phyloP scores from a whole-genome alignment of 1,140 invertebrate genomes.

The Listronotus bonariensis region DNA sequence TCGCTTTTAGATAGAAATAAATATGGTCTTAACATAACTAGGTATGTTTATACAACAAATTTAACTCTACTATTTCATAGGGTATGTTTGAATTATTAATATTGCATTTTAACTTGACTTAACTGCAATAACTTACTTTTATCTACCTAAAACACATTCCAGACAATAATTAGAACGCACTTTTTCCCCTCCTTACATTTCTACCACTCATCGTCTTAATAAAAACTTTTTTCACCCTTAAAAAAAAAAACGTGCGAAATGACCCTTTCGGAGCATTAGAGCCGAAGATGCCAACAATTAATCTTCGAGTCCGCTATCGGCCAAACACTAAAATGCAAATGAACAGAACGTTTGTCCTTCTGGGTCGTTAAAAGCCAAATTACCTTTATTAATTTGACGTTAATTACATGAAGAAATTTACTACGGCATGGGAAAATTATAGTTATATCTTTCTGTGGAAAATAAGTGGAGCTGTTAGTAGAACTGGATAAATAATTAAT shows the following conservation, averaged over 20 bases:
- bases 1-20: too few relatives aligned
- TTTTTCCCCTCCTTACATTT: neutral
- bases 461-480: slow-evolving; percentile 1
- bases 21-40: too few relatives aligned
- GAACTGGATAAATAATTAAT: too few relatives aligned
- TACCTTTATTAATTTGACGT: slow-evolving; percentile 33
- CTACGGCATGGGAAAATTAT: slow-evolving; percentile 13
- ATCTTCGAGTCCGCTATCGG: slow-evolving; percentile 11
- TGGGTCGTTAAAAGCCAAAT: slow-evolving; percentile 23
- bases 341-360: slow-evolving; percentile 10
- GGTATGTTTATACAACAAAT: too few relatives aligned
- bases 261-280: slow-evolving; percentile 16
- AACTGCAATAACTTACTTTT: too few relatives aligned
- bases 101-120: too few relatives aligned
- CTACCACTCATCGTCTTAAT: slow-evolving; percentile 22
- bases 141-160: too few relatives aligned
- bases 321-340: slow-evolving; percentile 29
- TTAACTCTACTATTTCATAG: too few relatives aligned
- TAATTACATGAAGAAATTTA: slow-evolving; percentile 21
- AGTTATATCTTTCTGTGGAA: slow-evolving; percentile 15
- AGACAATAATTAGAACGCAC: too few relatives aligned
- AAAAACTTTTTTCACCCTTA: slow-evolving; percentile 7
- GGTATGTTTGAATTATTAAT: too few relatives aligned
- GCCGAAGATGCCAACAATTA: slow-evolving; percentile 21
- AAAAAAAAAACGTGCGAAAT: slow-evolving; percentile 21